Base-by-base conservation (phyloP, 2,888 invertebrate genomes). In the Microplitis deprimator region DNA sequence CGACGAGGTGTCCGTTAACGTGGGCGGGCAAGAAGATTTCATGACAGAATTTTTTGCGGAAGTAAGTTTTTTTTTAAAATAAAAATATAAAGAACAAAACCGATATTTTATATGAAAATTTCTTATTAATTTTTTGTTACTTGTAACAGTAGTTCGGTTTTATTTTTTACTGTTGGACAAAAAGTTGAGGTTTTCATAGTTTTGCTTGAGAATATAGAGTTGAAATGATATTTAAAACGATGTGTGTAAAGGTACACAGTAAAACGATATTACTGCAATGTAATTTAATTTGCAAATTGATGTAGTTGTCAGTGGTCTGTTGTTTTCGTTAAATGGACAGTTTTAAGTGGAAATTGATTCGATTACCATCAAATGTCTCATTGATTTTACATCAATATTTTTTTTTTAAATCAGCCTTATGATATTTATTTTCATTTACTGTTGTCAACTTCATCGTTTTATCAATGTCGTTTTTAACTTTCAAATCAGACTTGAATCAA, bases 31-130 rank as follows among this genome's bases (percentile, higher is more conserved):
- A 84, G 95, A 95, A 90, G 97, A 97, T 88, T 98, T 97, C 92
- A 99, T 99, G 98, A 98, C 99, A 91, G 98, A 98, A 91, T 99
- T 99, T 93, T 99, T 99, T 92, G 97, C 97, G 91, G 99, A 99
- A 95, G 97, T 97, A 90, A 92, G 92, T 90, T 69, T 69, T 17
- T 41, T 65, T 73, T 68, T 50, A 39, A 38, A 41, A 7, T 76
- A 29, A 29, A 29, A 29, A 29, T 29, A 29, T 29, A 29, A 4
- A 29, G 29, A 29, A 29, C 1, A 29, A 29, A 29, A 29, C 4
- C 20, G 3, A 29, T 29, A 29, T 29, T 29, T 29, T 29, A 4
- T 29, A 29, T 29, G 29, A 29, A 29, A 29, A 29, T 29, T 29
- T 29, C 29, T 73, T 13, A 62, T 29, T 73, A 68, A 61, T 13